phyloP scores from a whole-genome alignment of 2,888 invertebrate genomes.

The Cheilosia impressa region DNA sequence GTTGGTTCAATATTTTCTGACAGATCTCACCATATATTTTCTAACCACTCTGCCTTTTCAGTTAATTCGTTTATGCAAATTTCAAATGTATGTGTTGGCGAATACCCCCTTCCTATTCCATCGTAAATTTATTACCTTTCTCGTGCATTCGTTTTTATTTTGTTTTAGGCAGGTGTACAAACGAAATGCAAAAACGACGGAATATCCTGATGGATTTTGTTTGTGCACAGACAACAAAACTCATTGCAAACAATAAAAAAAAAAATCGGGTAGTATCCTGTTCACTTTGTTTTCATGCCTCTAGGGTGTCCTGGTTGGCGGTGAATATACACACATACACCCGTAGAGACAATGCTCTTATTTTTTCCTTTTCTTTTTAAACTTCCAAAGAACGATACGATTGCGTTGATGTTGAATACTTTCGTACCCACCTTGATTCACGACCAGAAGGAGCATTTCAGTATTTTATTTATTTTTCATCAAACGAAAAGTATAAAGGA shows the following conservation, averaged over 20 bases:
- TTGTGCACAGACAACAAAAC: neutral
- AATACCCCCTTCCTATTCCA: no score
- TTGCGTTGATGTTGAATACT: slow-evolving; percentile 21
- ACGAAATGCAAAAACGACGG: neutral
- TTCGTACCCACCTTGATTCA: neutral
- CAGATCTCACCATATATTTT: no score
- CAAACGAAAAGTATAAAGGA: slow-evolving; percentile 8
- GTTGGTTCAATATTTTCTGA: no score
- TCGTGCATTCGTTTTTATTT: no score
- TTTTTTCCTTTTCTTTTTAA: no score
- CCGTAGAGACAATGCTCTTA: neutral
- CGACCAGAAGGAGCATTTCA: slow-evolving; percentile 20
- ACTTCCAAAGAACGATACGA: neutral
- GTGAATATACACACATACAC: neutral
- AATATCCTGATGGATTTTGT: slow-evolving; percentile 17
- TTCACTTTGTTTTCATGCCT: slow-evolving; percentile 51
- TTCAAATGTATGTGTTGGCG: no score
- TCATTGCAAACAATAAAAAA: neutral
- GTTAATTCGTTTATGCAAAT: no score
- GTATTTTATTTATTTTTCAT: slow-evolving; percentile 36
- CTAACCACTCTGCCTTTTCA: no score
- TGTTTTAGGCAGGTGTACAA: no score
- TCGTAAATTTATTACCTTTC: no score
- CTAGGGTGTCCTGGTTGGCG: slow-evolving; percentile 7
- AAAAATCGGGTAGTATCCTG: slow-evolving; percentile 24